A percentile compares a stretch with the other conserved stretches of the same genome.
These are phyloP conservation scores for Rhabditoides inermis DNA, from an alignment of 2,888 invertebrate genomes.

Conservation along the genomic window DNA sequence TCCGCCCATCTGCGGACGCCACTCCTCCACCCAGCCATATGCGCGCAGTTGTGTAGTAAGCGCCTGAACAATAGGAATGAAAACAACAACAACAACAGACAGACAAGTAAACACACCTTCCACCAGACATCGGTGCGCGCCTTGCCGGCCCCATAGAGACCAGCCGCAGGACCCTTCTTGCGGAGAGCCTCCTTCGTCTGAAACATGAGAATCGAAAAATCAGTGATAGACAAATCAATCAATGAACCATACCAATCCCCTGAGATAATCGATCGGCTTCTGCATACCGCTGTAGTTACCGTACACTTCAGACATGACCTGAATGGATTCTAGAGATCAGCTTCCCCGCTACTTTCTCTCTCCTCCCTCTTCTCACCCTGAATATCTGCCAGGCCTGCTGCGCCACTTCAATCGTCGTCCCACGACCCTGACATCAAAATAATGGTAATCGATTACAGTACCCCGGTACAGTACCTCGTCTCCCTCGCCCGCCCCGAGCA, in stretches of 20 bases:
- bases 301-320: slow-evolving; percentile 23
- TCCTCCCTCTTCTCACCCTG: no score
- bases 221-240: not conserved
- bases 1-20: not conserved
- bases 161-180: slow-evolving; percentile 8
- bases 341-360: no score
- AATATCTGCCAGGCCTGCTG: slow-evolving; percentile 23
- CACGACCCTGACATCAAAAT: no score
- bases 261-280: slow-evolving; percentile 32
- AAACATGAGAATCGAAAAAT: slow-evolving; percentile 7
- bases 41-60: not conserved
- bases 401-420: slow-evolving; percentile 14
- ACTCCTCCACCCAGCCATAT: not conserved
- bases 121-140: slow-evolving; percentile 17
- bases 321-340: no score
- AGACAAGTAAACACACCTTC: slow-evolving; percentile 7
- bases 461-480: not conserved
- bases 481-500: no score
- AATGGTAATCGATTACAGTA: not conserved
- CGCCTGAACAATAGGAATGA: not conserved
- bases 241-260: slow-evolving; percentile 21
- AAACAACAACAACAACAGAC: not conserved
- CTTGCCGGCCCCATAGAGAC: slow-evolving; percentile 22
- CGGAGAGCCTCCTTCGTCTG: slow-evolving; percentile 17
- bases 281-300: slow-evolving; percentile 25